Conservation (phyloP, 1,140 invertebrate genomes). For the Bombyx mandarina region DNA sequence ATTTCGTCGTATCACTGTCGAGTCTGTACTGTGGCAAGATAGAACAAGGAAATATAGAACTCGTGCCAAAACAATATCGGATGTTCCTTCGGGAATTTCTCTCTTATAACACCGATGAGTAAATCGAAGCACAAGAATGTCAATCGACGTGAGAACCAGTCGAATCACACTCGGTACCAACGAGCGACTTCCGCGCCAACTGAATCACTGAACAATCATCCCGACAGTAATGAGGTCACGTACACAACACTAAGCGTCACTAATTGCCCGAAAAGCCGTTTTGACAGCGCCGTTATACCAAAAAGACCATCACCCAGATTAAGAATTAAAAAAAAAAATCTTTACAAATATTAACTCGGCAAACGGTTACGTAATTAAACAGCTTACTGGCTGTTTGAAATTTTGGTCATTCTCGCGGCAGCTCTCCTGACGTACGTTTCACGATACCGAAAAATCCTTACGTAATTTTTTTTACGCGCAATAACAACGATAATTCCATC, state of each 20-base stretch:
- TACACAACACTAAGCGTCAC: conserved; percentile 2
- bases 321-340: neutral
- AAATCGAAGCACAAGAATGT: neutral
- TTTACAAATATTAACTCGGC: too few species aligned
- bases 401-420: too few species aligned
- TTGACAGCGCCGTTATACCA: neutral
- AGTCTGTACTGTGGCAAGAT: too few species aligned
- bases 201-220: conserved; percentile 1
- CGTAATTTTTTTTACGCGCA: conserved; percentile 62
- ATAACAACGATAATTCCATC: conserved; percentile 60
- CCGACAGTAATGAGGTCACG: conserved; percentile 1
- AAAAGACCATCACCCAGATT: neutral
- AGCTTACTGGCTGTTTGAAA: too few species aligned
- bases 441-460: conserved; percentile 21
- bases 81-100: too few species aligned
- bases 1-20: too few species aligned
- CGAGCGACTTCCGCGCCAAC: neutral
- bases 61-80: too few species aligned
- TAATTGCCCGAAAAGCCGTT: conserved; percentile 1
- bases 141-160: neutral
- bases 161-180: neutral
- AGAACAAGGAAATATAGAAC: too few species aligned
- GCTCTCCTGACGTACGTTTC: conserved; percentile 2
- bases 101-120: too few species aligned
- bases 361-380: too few species aligned